These are phyloP conservation scores for Malachius bipustulatus DNA, from an alignment of 2,888 invertebrate species.

Conservation along the genomic window DNA sequence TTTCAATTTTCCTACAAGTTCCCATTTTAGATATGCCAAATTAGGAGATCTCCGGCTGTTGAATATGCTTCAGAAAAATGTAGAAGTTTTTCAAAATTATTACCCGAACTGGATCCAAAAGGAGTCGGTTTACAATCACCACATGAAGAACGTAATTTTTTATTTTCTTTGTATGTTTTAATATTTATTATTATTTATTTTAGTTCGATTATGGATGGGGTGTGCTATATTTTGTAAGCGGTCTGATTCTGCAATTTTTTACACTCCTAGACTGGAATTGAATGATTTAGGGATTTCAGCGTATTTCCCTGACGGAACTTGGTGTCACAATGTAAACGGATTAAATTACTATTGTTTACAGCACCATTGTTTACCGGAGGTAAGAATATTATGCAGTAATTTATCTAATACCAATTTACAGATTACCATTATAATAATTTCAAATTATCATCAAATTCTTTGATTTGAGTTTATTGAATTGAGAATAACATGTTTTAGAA, in stretches of 20 bases:
- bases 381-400: conserved; percentile 26
- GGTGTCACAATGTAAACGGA: conserved; percentile 57
- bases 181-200: conserved; percentile 12
- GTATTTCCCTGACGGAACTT: conserved; percentile 71
- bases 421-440: neutral
- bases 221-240: conserved; percentile 68
- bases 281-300: conserved; percentile 61
- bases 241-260: conserved; percentile 52
- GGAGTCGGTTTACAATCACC: conserved; percentile 64
- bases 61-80: conserved; percentile 55
- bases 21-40: conserved; percentile 34
- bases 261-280: conserved; percentile 63
- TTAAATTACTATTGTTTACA: conserved; percentile 60
- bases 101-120: conserved; percentile 50
- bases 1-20: neutral
- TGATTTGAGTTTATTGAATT: conserved; percentile 6
- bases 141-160: conserved; percentile 48
- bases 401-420: no score
- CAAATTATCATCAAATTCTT: neutral
- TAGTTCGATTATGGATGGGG: conserved; percentile 63
- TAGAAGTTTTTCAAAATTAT: conserved; percentile 45
- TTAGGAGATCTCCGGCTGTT: conserved; percentile 39
- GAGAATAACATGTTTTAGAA: conserved; percentile 40
- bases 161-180: conserved; percentile 1
- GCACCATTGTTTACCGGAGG: conserved; percentile 65